Base-by-base conservation (phyloP, 2,797 vertebrate species). In the Chloroceryle amazona region DNA sequence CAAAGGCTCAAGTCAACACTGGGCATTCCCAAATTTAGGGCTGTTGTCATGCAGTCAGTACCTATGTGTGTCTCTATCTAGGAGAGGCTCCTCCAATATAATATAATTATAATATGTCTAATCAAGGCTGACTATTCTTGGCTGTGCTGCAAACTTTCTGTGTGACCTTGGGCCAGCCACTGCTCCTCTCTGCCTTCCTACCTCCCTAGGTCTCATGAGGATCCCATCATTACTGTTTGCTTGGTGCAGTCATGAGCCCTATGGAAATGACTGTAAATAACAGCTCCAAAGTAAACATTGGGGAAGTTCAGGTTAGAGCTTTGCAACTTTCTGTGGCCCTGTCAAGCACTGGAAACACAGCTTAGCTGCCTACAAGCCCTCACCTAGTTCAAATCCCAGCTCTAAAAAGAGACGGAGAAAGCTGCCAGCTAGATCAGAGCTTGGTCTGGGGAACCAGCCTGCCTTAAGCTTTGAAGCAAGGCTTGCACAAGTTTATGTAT, bases 221-320 rank as follows among this genome's bases (percentile, higher is more conserved):
- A 92, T 81, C 87, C 89, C 87, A 58, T 95, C 81, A 20, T 73
- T 82, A 51, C 72, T 75, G 92, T 92, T 96, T 96, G 87, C 92
- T 83, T 83, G 71, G 88, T 96, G 90, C 84, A 86, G 65, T 57
- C 71, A 21, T 41, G 60, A 92, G 88, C 80, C 92, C 93, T 54
- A 41, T 95, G 95, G 93, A 96, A 96, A 90, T 54, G 47, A 79
- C 85, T 96, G 18, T 96, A 96, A 96, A 97, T 91, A 97, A 91
- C 86, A 89, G 61, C 89, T 96, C 86, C 82, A 93, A 94, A 96
- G 94, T 82, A 96, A 97, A 90, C 39, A 13, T 52, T 42, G 71
- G 65, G 44, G 72, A 91, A 88, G 91, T 86, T 95, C 79, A 72
- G 55, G 73, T 94, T 78, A 57, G 82, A 92, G 72, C 62, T 75